Percentiles rank a stretch among this genome's conserved stretches.
phyloP scores from a whole-genome alignment of 2,888 invertebrate genomes.

The Frankliniella fusca region DNA sequence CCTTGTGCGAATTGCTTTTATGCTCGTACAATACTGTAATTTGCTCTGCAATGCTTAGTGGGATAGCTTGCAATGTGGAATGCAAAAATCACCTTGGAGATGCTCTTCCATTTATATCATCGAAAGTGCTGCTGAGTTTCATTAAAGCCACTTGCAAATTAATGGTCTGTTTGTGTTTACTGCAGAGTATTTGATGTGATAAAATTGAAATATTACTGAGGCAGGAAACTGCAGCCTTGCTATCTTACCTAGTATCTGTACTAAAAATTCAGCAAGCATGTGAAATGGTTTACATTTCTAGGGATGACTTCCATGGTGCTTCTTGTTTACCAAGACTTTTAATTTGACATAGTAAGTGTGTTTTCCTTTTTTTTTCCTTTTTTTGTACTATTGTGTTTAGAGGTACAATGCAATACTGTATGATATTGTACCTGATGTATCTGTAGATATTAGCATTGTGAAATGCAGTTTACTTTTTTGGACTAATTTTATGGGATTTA shows the following conservation, averaged over 20 bases:
- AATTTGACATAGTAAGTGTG: neutral
- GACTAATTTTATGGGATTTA: constrained; percentile 5
- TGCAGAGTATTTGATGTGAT: neutral
- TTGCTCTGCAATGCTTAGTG: constrained; percentile 1
- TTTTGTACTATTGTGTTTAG: constrained; percentile 13
- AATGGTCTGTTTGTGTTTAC: too few species aligned
- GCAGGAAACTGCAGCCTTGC: neutral
- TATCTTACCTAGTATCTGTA: neutral
- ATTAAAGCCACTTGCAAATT: neutral
- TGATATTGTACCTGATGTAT: neutral
- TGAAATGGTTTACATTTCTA: neutral
- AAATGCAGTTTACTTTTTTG: neutral
- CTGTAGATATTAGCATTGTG: constrained; percentile 2
- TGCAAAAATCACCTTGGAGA: neutral
- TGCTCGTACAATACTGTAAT: neutral
- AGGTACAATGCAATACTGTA: neutral
- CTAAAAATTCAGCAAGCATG: neutral
- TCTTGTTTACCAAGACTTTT: constrained; percentile 15
- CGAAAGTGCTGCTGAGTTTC: neutral
- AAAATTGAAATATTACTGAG: neutral
- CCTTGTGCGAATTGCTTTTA: neutral
- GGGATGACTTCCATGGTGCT: constrained; percentile 2
- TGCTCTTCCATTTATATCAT: neutral
- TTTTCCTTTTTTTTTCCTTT: neutral
- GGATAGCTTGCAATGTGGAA: constrained; percentile 5